These are phyloP conservation scores for Lepidochitona cinerea DNA, from an alignment of 2,888 invertebrate genomes.

Conservation along the genomic window DNA sequence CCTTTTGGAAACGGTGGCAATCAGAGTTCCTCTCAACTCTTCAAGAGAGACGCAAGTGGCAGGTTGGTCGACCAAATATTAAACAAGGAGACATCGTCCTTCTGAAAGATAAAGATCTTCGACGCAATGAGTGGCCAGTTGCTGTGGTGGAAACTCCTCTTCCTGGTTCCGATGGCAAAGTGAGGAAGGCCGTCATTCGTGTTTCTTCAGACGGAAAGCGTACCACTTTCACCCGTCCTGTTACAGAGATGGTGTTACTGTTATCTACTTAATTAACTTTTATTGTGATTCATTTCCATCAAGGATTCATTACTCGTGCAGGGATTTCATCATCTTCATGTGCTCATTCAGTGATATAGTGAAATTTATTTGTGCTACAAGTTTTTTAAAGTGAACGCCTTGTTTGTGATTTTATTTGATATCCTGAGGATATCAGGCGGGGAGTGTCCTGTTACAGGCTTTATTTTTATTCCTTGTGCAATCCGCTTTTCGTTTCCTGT, in stretches of 20 bases:
- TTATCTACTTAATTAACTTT: neutral
- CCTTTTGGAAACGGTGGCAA: neutral
- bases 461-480: too few relatives aligned
- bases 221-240: neutral
- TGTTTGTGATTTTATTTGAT: too few relatives aligned
- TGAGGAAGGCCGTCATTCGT: neutral
- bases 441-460: too few relatives aligned
- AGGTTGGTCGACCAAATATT: neutral
- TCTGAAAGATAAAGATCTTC: neutral
- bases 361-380: too few relatives aligned
- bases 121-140: neutral
- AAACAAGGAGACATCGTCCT: neutral
- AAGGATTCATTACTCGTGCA: too few relatives aligned
- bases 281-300: too few relatives aligned
- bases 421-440: too few relatives aligned
- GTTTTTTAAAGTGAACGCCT: too few relatives aligned
- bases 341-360: too few relatives aligned
- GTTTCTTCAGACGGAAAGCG: neutral
- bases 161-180: neutral
- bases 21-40: neutral
- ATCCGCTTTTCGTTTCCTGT: too few relatives aligned
- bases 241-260: neutral
- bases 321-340: too few relatives aligned
- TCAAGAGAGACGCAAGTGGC: neutral
- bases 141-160: neutral